These are phyloP conservation scores for Zygaena filipendulae DNA, from an alignment of 2,888 invertebrate genomes.

Conservation along the genomic window DNA sequence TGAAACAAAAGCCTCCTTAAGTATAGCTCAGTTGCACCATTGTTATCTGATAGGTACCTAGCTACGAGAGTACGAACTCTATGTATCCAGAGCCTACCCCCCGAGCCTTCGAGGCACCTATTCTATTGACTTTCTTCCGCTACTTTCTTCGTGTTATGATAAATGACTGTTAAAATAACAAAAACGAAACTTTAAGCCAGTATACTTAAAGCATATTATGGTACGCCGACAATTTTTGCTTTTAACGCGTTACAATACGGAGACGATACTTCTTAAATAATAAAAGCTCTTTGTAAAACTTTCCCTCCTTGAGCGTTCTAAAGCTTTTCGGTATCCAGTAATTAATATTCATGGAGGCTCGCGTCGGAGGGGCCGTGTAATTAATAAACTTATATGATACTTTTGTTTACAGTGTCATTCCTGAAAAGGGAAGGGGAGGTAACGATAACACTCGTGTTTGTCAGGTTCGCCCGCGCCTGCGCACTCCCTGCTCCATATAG, in stretches of 20 bases:
- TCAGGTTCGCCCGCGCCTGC: slow-evolving; percentile 20
- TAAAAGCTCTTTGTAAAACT: slow-evolving; percentile 69
- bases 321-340: slow-evolving; percentile 67
- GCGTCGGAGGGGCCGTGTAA: slow-evolving; percentile 63
- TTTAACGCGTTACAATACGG: slow-evolving; percentile 60
- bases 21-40: too few relatives aligned
- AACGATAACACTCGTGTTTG: slow-evolving; percentile 23
- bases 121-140: slow-evolving; percentile 67
- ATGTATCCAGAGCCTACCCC: slow-evolving; percentile 46
- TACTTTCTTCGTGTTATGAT: slow-evolving; percentile 64
- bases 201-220: too few relatives aligned
- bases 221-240: too few relatives aligned
- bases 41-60: too few relatives aligned
- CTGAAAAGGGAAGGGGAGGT: slow-evolving; percentile 35
- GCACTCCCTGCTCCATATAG: slow-evolving; percentile 15
- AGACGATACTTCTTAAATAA: slow-evolving; percentile 64
- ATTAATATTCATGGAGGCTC: slow-evolving; percentile 67
- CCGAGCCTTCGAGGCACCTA: slow-evolving; percentile 59
- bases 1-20: too few relatives aligned
- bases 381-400: slow-evolving; percentile 70
- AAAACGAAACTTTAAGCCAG: slow-evolving; percentile 25
- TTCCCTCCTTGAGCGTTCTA: slow-evolving; percentile 67
- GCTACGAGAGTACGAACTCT: slow-evolving; percentile 28
- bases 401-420: slow-evolving; percentile 67
- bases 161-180: slow-evolving; percentile 30